phyloP scores from a whole-genome alignment of 2,113 vertebrate genomes.

The Grus americana region DNA sequence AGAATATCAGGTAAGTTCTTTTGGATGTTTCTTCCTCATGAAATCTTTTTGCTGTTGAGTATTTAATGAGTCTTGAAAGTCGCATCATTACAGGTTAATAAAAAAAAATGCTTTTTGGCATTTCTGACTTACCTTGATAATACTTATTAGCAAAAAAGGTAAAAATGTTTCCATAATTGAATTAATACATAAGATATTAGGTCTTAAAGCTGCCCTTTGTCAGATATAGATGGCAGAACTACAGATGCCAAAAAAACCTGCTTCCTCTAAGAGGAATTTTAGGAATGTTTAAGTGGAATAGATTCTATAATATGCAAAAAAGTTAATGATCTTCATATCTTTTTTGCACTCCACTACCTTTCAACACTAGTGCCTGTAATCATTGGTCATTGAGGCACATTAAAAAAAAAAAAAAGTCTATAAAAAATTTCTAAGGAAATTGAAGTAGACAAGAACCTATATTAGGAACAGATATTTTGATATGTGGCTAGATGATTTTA shows the following conservation, averaged over 20 bases:
- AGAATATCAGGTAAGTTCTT: background rate
- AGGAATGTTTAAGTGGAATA: background rate
- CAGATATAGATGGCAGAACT: background rate
- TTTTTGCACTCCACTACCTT: background rate
- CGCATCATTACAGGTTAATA: background rate
- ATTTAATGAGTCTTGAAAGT: background rate
- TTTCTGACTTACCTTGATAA: background rate
- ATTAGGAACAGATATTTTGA: background rate
- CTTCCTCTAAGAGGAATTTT: background rate
- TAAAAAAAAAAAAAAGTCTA: background rate
- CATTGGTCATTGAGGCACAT: background rate
- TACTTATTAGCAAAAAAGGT: background rate
- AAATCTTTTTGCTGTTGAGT: background rate
- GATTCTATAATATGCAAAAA: background rate
- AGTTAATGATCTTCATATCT: background rate
- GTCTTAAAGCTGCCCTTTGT: background rate
- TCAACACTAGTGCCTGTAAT: background rate
- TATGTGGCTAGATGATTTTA: background rate
- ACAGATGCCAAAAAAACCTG: background rate
- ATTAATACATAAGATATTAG: background rate
- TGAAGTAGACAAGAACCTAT: background rate
- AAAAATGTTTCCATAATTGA: background rate
- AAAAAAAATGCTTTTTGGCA: no score
- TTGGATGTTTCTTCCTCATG: background rate
- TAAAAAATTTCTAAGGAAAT: background rate